Conservation (phyloP, 2,113 vertebrate species). For the Petaurus breviceps region DNA sequence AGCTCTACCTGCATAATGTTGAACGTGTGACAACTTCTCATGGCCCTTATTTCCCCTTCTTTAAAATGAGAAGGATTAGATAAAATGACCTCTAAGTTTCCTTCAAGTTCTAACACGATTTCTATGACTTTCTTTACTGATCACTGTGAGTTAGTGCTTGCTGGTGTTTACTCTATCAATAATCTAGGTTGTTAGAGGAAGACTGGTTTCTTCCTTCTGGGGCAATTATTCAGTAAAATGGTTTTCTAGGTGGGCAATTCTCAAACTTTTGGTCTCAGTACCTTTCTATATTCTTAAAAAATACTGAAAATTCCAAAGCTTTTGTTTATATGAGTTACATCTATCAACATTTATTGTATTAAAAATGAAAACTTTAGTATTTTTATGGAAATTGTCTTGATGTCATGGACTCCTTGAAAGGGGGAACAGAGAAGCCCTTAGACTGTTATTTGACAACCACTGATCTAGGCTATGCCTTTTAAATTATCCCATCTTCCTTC, state of each 20-base stretch:
- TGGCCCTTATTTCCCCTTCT: neutral
- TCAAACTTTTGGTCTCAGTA: neutral
- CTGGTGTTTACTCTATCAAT: neutral
- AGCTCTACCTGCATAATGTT: neutral
- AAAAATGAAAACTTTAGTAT: neutral
- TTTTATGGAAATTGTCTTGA: neutral
- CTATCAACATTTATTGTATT: neutral
- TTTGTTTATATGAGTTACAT: neutral
- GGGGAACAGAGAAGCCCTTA: neutral
- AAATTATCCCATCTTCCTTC: neutral
- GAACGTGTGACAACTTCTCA: neutral
- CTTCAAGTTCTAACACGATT: neutral
- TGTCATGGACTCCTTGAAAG: neutral
- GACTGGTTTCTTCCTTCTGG: neutral
- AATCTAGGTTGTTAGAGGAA: neutral
- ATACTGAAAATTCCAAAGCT: neutral
- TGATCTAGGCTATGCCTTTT: neutral
- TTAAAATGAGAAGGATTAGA: neutral
- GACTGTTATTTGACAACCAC: neutral
- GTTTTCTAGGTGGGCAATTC: neutral
- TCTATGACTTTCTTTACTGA: neutral
- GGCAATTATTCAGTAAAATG: neutral
- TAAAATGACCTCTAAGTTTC: neutral
- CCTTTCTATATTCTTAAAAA: neutral
- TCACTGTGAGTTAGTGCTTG: neutral